These are phyloP conservation scores for Fopius arisanus DNA, from an alignment of 1,140 invertebrate species.

Conservation along the genomic window DNA sequence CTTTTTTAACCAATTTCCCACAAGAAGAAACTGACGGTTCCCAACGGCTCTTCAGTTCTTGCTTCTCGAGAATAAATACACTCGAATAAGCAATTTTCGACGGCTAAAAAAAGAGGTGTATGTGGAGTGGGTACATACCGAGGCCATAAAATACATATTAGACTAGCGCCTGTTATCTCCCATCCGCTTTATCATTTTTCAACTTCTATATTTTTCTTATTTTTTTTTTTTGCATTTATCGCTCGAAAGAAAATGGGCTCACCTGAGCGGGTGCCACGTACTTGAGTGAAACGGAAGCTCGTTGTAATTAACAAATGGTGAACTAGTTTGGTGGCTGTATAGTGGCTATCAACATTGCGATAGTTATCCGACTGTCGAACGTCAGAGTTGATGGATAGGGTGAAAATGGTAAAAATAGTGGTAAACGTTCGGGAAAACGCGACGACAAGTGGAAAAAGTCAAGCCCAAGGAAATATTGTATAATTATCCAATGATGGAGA, in stretches of 20 bases:
- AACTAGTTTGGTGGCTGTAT: neutral
- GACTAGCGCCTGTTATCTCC: neutral
- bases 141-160: neutral
- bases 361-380: neutral
- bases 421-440: too few relatives aligned
- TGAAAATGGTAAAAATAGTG: too few relatives aligned
- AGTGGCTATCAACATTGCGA: neutral
- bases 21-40: neutral
- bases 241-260: neutral
- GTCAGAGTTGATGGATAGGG: too few relatives aligned
- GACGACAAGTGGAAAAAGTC: too few relatives aligned
- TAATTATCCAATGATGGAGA: neutral
- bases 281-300: neutral
- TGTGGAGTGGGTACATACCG: neutral
- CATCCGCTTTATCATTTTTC: slow-evolving; percentile 6
- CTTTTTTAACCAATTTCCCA: neutral
- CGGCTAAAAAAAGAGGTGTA: neutral
- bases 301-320: neutral
- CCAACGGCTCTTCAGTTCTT: neutral
- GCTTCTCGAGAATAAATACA: neutral
- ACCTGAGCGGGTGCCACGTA: neutral
- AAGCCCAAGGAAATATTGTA: neutral
- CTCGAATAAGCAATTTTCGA: too few relatives aligned
- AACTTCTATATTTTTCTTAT: neutral
- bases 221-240: neutral